These are phyloP conservation scores for Notothenia coriiceps DNA, from an alignment of 2,113 vertebrate species.

Conservation along the genomic window DNA sequence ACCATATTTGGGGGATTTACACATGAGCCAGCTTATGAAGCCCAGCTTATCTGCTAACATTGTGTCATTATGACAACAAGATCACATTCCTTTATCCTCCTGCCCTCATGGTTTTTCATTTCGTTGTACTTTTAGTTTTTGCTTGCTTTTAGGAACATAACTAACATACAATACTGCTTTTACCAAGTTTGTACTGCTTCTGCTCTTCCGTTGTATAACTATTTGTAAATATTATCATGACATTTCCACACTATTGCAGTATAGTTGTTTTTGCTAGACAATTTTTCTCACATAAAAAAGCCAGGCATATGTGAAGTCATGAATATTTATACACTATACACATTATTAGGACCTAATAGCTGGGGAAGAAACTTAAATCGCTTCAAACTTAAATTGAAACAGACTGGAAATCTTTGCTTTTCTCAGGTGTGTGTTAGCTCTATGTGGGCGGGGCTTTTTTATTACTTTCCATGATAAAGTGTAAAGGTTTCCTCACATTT, in stretches of 20 bases:
- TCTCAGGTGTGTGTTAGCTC: background rate
- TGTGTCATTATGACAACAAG: conserved; percentile 61
- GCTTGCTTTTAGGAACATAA: conserved; percentile 9
- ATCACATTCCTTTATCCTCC: conserved; percentile 42
- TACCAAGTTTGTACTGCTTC: background rate
- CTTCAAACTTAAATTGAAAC: background rate
- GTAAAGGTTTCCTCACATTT: background rate
- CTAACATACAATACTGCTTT: background rate
- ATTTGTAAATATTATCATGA: background rate
- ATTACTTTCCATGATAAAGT: background rate
- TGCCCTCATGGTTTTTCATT: conserved; percentile 16
- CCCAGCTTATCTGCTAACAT: conserved; percentile 55
- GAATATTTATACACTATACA: no score
- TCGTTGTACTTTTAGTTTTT: conserved; percentile 26
- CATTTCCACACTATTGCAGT: background rate
- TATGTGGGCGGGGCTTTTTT: background rate
- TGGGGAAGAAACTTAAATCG: background rate
- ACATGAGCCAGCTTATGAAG: conserved; percentile 58
- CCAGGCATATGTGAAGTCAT: no score
- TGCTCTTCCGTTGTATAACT: background rate
- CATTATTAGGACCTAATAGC: no score
- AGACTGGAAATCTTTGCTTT: background rate
- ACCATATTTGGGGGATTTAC: conserved; percentile 60
- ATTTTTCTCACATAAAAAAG: no score
- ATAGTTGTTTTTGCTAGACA: no score